Conservation (phyloP, 2,888 invertebrate genomes). For the Cosmorhoe ocellata region DNA sequence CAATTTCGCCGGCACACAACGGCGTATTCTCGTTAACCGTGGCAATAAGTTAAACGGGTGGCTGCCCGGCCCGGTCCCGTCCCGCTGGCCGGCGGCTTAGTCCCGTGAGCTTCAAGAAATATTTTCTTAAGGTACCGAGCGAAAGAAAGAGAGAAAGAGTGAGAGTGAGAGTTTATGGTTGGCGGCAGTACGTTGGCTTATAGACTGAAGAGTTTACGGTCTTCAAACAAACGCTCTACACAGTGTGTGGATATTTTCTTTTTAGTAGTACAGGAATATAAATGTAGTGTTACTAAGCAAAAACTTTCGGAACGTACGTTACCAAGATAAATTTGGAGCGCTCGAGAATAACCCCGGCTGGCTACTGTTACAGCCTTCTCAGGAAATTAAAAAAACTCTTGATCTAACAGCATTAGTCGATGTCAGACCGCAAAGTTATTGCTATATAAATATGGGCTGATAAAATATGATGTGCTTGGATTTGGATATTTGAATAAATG, state of each 20-base stretch:
- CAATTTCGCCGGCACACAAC: constrained; percentile 82
- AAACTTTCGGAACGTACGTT: neutral
- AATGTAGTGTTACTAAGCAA: too few relatives aligned
- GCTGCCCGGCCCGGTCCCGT: constrained; percentile 43
- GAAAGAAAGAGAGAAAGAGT: too few relatives aligned
- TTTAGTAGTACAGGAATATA: too few relatives aligned
- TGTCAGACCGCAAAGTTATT: constrained; percentile 12
- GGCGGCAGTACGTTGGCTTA: too few relatives aligned
- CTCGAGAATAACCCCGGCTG: constrained; percentile 5
- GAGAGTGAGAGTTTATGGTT: too few relatives aligned
- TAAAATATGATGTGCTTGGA: neutral
- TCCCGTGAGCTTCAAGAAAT: constrained; percentile 2
- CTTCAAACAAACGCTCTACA: too few relatives aligned
- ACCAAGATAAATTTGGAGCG: neutral
- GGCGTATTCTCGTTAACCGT: constrained; percentile 82
- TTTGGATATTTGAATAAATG: neutral
- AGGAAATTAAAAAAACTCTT: constrained; percentile 69
- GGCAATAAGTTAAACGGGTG: constrained; percentile 81
- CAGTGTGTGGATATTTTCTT: too few relatives aligned
- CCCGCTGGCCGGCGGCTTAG: constrained; percentile 22
- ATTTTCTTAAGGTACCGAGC: too few relatives aligned
- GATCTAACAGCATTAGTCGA: constrained; percentile 17
- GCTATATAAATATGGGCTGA: constrained; percentile 7
- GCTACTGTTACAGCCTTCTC: constrained; percentile 27
- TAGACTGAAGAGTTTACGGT: too few relatives aligned